Evolutionary conservation across 2,797 vertebrate species (phyloP).

Genomic region (Parotocinclus haroldoi): DNA sequence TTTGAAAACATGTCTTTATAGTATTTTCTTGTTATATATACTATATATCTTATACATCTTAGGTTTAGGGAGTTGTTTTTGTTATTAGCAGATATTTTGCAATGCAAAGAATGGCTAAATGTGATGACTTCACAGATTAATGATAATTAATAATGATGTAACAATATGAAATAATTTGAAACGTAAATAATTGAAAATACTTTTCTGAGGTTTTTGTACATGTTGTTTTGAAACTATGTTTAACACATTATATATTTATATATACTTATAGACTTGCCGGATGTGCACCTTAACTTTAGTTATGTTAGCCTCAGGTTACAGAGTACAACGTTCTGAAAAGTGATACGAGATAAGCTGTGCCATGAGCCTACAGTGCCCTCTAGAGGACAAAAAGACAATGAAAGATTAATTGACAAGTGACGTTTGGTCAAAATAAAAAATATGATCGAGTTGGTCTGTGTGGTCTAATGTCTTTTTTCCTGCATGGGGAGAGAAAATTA

Average conservation of each 20-base stretch:
- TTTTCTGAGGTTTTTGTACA: background rate
- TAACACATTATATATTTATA: background rate
- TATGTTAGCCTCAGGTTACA: conserved; percentile 22
- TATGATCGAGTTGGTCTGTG: no score
- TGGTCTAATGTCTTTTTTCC: no score
- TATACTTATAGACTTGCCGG: background rate
- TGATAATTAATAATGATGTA: no score
- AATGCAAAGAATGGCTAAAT: conserved; percentile 22
- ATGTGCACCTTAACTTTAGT: conserved; percentile 20
- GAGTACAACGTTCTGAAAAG: background rate
- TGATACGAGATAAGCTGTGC: conserved; percentile 44
- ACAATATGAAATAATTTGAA: no score
- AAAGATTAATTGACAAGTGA: no score
- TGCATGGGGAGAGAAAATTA: no score
- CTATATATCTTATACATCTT: conserved; percentile 49
- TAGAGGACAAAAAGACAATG: conserved; percentile 61
- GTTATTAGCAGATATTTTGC: conserved; percentile 22
- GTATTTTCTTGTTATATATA: background rate
- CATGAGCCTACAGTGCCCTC: conserved; percentile 80
- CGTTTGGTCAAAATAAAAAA: no score
- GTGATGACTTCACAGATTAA: conserved; percentile 16
- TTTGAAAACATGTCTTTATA: no score
- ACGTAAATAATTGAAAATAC: background rate
- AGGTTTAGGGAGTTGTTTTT: conserved; percentile 42
- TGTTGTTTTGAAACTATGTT: background rate